These are phyloP conservation scores for Clusia tigrina DNA, from an alignment of 2,888 invertebrate species.

Conservation along the genomic window DNA sequence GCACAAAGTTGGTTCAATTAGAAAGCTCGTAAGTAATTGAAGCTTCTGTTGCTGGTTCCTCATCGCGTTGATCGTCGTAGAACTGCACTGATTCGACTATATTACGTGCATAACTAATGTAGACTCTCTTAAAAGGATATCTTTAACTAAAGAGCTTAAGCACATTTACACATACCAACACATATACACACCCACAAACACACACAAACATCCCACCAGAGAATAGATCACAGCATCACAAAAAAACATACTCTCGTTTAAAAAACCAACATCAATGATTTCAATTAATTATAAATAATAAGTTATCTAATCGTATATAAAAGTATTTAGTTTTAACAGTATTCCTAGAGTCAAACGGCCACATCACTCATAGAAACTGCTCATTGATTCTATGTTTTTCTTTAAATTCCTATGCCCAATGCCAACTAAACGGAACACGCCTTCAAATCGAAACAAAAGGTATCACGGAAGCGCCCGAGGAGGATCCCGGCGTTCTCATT, in stretches of 20 bases:
- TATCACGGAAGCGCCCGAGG: conserved; percentile 65
- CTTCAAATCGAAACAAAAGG: conserved; percentile 45
- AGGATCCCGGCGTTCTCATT: conserved; percentile 66
- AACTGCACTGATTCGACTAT: no score
- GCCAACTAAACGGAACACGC: conserved; percentile 1
- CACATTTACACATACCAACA: not conserved
- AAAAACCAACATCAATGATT: not conserved
- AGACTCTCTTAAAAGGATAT: no score
- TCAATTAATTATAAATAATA: not conserved
- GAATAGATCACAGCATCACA: not conserved
- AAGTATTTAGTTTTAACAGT: not conserved
- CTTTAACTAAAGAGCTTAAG: not conserved
- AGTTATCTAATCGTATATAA: no score
- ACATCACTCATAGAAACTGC: not conserved
- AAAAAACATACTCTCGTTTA: not conserved
- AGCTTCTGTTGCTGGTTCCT: no score
- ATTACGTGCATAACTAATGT: no score
- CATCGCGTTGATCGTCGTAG: no score
- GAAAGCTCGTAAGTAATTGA: no score
- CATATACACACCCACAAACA: not conserved
- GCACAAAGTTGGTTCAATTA: no score
- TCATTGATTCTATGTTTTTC: not conserved
- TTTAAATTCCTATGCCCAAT: conserved; percentile 5
- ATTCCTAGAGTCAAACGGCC: not conserved
- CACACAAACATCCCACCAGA: not conserved